These are phyloP conservation scores for Solea senegalensis DNA, from an alignment of 2,113 vertebrate species.

Conservation along the genomic window DNA sequence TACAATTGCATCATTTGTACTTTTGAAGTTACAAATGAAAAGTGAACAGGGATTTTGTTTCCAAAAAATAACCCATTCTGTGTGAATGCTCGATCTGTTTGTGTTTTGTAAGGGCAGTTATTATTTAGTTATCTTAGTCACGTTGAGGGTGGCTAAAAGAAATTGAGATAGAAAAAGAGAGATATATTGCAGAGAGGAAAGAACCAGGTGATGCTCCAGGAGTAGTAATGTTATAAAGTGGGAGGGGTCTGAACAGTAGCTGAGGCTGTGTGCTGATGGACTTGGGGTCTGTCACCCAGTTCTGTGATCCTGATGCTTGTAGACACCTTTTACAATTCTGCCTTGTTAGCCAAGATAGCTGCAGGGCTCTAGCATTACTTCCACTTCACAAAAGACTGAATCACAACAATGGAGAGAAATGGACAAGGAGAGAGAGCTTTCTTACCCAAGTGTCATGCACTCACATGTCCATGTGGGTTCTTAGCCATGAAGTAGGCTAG, in stretches of 20 bases:
- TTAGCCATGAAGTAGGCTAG: conserved; percentile 50
- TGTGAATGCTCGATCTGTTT: not conserved
- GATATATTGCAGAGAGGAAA: not conserved
- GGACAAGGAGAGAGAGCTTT: conserved; percentile 49
- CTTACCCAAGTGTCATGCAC: conserved; percentile 57
- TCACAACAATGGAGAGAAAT: conserved; percentile 63
- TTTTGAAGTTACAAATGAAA: not conserved
- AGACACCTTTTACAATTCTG: conserved; percentile 65
- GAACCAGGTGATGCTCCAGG: conserved; percentile 25
- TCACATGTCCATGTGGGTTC: conserved; percentile 60
- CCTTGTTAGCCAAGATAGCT: conserved; percentile 59
- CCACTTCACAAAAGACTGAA: conserved; percentile 68
- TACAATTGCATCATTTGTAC: not conserved
- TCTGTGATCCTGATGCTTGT: conserved; percentile 71
- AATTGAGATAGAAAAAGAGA: conserved; percentile 5
- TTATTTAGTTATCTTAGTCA: not conserved
- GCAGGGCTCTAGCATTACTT: conserved; percentile 70
- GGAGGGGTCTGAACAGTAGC: conserved; percentile 43
- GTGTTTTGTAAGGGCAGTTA: not conserved
- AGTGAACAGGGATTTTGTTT: not conserved
- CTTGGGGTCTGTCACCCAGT: conserved; percentile 47
- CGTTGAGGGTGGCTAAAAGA: not conserved
- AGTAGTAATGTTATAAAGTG: conserved; percentile 37
- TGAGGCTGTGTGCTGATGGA: conserved; percentile 39
- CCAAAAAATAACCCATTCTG: not conserved